phyloP scores from a whole-genome alignment of 1,140 invertebrate species.

The Agrilus planipennis region DNA sequence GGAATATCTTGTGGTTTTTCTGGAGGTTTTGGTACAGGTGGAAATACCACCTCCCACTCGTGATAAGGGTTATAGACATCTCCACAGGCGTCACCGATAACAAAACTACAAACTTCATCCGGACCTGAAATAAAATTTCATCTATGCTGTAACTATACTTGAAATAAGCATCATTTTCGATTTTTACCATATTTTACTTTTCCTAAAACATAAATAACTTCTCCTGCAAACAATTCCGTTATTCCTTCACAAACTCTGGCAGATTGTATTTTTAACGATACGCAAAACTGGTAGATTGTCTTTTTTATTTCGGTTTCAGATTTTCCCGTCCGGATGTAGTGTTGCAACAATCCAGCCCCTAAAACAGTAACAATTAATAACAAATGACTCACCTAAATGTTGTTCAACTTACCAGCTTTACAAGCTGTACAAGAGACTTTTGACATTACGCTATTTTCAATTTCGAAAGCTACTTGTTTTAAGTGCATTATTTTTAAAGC shows the following conservation, averaged over 20 bases:
- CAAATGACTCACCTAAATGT: not conserved
- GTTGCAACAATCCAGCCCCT: conserved; percentile 69
- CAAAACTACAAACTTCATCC: conserved; percentile 81
- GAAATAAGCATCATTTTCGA: too few relatives aligned
- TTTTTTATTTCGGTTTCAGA: conserved; percentile 75
- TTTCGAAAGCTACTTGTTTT: conserved; percentile 72
- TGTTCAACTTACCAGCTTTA: conserved; percentile 51
- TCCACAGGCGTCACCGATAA: conserved; percentile 82
- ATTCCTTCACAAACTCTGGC: conserved; percentile 77
- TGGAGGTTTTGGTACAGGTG: conserved; percentile 72
- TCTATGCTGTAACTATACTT: too few relatives aligned
- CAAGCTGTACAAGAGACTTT: conserved; percentile 84
- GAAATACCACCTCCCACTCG: conserved; percentile 82
- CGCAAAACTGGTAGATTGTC: conserved; percentile 74
- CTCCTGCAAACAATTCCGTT: conserved; percentile 58
- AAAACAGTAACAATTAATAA: conserved; percentile 8
- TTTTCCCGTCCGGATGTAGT: conserved; percentile 73
- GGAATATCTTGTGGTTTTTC: conserved; percentile 50
- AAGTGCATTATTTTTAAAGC: conserved; percentile 68
- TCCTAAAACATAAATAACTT: conserved; percentile 31
- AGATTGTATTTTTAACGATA: conserved; percentile 73
- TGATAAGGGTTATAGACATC: conserved; percentile 77
- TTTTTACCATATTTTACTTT: conserved; percentile 28
- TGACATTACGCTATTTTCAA: conserved; percentile 82
- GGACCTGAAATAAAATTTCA: conserved; percentile 44